phyloP scores from a whole-genome alignment of 1,140 invertebrate species.

The Lasioglossum albipes region DNA sequence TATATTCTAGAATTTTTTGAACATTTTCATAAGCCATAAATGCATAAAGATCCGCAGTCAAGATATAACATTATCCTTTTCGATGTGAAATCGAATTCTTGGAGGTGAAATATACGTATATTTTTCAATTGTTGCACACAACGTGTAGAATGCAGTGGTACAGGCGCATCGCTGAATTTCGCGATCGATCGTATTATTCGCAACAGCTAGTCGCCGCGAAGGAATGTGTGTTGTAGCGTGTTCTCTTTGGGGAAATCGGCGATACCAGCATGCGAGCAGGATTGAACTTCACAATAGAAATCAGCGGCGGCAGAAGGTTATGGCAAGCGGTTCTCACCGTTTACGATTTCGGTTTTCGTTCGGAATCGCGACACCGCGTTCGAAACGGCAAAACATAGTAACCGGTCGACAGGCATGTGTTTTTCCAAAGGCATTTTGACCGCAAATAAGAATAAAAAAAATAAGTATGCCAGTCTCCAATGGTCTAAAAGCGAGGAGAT shows the following conservation, averaged over 20 bases:
- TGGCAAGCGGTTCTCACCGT: slow-evolving; percentile 5
- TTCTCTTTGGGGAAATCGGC: slow-evolving; percentile 8
- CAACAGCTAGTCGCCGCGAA: neutral
- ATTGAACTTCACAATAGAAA: slow-evolving; percentile 18
- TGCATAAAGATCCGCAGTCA: too few relatives aligned
- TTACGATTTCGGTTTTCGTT: neutral
- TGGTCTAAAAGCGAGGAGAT: neutral
- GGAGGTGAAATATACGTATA: too few relatives aligned
- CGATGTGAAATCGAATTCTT: too few relatives aligned
- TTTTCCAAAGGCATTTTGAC: too few relatives aligned
- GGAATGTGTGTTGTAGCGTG: neutral
- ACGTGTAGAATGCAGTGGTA: neutral
- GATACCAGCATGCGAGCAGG: neutral
- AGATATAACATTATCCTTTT: too few relatives aligned
- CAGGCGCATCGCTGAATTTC: slow-evolving; percentile 27
- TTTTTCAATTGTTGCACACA: too few relatives aligned
- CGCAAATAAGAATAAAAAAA: neutral
- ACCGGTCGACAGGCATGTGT: too few relatives aligned
- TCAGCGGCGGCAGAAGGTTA: neutral
- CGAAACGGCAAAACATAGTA: too few relatives aligned
- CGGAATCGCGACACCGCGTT: neutral
- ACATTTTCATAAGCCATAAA: too few relatives aligned
- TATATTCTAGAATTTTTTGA: too few relatives aligned
- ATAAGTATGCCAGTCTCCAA: too few relatives aligned
- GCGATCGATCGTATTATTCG: slow-evolving; percentile 39